Conservation (phyloP, 2,113 vertebrate species). For the Xyliphius kryptos region DNA sequence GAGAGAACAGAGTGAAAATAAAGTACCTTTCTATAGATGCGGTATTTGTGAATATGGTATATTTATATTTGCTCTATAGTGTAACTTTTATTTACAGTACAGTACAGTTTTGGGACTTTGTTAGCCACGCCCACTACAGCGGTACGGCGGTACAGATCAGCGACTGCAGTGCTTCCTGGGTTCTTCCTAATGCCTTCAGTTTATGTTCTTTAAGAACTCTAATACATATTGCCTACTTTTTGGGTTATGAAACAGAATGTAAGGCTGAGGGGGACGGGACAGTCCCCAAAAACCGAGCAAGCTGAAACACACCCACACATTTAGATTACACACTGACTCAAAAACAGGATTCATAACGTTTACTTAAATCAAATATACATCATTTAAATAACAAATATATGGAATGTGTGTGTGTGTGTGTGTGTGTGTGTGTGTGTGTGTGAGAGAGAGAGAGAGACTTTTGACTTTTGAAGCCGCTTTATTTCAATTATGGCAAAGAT, state of each 20-base stretch:
- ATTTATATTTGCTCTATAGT: too few relatives aligned
- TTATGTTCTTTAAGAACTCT: too few relatives aligned
- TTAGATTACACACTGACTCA: background rate
- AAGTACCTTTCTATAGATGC: too few relatives aligned
- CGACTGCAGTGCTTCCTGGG: too few relatives aligned
- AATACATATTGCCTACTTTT: background rate
- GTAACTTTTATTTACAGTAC: too few relatives aligned
- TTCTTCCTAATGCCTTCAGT: too few relatives aligned
- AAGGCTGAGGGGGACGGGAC: conserved; percentile 7
- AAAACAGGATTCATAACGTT: conserved; percentile 37
- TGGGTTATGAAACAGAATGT: conserved; percentile 3
- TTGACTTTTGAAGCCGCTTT: conserved; percentile 5
- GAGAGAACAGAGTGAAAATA: too few relatives aligned
- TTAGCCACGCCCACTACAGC: too few relatives aligned
- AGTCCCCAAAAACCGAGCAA: conserved; percentile 5
- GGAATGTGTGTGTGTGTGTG: conserved; percentile 12
- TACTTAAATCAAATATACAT: conserved; percentile 17
- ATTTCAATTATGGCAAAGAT: too few relatives aligned
- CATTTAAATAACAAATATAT: conserved; percentile 11
- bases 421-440: conserved; percentile 22
- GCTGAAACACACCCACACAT: background rate
- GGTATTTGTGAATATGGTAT: too few relatives aligned
- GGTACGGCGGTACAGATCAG: too few relatives aligned
- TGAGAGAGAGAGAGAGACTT: conserved; percentile 23
- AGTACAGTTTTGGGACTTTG: too few relatives aligned